Percentiles rank a stretch among this genome's conserved stretches.
These are phyloP conservation scores for Spodoptera exigua DNA, from an alignment of 2,888 invertebrate genomes.

Conservation along the genomic window DNA sequence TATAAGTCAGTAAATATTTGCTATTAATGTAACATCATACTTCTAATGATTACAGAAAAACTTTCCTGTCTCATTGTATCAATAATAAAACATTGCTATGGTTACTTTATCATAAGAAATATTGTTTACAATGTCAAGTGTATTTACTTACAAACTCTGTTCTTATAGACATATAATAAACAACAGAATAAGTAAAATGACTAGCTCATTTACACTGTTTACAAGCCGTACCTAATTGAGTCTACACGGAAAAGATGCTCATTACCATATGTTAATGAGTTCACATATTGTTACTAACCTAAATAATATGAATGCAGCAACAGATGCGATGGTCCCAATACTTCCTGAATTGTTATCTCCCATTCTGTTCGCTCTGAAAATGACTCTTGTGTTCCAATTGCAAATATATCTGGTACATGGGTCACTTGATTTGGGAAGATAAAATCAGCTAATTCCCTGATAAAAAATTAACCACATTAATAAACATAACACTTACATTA, in stretches of 20 bases:
- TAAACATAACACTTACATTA: not conserved
- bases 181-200: slow-evolving; percentile 6
- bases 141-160: not conserved
- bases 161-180: slow-evolving; percentile 3
- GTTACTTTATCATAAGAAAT: not conserved
- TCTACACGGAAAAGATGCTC: slow-evolving; percentile 9
- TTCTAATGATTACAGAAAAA: no score
- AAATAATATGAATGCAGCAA: slow-evolving; percentile 95
- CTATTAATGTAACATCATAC: no score
- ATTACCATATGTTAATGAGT: slow-evolving; percentile 11
- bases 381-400: slow-evolving; percentile 98
- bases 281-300: slow-evolving; percentile 82
- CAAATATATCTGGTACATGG: slow-evolving; percentile 96
- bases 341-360: slow-evolving; percentile 97
- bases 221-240: slow-evolving; percentile 9
- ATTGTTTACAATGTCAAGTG: not conserved
- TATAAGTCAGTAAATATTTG: no score
- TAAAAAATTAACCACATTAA: slow-evolving; percentile 26
- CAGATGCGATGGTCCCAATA: slow-evolving; percentile 97
- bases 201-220: slow-evolving; percentile 2
- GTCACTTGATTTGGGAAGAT: slow-evolving; percentile 95
- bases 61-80: no score
- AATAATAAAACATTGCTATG: not conserved
- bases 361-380: slow-evolving; percentile 95
- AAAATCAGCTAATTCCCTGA: slow-evolving; percentile 96